Evolutionary conservation across 2,797 vertebrate genomes (phyloP).

Genomic region (Ceyx erithaca): DNA sequence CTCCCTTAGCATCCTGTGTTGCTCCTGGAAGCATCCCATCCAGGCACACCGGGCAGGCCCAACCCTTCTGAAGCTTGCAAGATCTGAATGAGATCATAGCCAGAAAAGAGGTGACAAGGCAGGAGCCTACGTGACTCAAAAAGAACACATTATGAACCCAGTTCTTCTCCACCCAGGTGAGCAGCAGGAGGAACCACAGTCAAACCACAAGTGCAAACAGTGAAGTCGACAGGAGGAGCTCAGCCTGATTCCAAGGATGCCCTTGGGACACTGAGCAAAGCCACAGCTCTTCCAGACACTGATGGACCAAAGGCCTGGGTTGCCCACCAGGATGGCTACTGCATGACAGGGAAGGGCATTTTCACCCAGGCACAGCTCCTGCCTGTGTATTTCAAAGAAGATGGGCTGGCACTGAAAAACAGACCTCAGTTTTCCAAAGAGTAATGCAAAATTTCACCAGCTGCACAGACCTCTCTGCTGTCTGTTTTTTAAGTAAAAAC

Average conservation of each 20-base stretch:
- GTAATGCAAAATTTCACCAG: neutral
- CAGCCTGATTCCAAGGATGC: constrained; percentile 10
- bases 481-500: neutral
- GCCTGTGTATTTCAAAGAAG: neutral
- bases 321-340: neutral
- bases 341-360: neutral
- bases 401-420: neutral
- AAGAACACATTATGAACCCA: constrained; percentile 24
- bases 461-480: neutral
- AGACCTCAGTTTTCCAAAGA: neutral
- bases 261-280: constrained; percentile 47
- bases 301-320: neutral
- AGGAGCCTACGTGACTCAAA: constrained; percentile 45
- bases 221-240: neutral
- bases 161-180: constrained; percentile 45
- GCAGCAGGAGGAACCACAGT: neutral
- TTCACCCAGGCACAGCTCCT: neutral
- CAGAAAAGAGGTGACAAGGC: constrained; percentile 55
- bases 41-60: constrained; percentile 21
- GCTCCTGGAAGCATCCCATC: constrained; percentile 58
- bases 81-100: constrained; percentile 62
- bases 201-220: neutral
- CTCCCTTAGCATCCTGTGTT: constrained; percentile 60
- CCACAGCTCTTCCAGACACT: neutral
- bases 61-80: constrained; percentile 45